phyloP scores from a whole-genome alignment of 2,797 vertebrate species.

The Phylloscopus collybita region DNA sequence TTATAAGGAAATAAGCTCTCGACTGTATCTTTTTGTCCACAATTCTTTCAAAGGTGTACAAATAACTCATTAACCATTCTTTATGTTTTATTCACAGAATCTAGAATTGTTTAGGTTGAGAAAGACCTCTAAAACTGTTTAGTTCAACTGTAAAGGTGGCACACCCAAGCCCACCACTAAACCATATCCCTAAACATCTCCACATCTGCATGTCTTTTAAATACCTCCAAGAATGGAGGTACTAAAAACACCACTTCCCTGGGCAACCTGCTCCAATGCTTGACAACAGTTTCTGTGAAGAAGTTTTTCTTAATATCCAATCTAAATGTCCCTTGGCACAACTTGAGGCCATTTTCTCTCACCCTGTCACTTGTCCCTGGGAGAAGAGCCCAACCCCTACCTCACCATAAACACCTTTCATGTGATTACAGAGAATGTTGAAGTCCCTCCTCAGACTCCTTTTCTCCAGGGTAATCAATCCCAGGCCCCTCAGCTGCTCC shows the following conservation, averaged over 20 bases:
- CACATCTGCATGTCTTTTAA: background rate
- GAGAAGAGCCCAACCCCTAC: background rate
- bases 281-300: background rate
- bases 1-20: background rate
- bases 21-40: background rate
- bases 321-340: background rate
- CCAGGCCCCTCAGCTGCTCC: background rate
- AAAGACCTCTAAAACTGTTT: background rate
- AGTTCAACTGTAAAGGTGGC: background rate
- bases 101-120: background rate
- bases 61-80: background rate
- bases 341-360: background rate
- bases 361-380: background rate
- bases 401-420: background rate
- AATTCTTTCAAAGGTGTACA: background rate
- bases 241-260: background rate
- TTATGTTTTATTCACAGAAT: background rate
- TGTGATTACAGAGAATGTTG: background rate
- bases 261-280: background rate
- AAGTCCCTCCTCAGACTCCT: background rate
- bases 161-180: background rate
- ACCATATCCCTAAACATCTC: background rate
- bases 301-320: background rate
- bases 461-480: background rate
- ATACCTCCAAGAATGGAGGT: background rate